Percentiles rank a stretch among this genome's conserved stretches.
phyloP scores from a whole-genome alignment of 2,113 vertebrate species.

The Nerophis ophidion region DNA sequence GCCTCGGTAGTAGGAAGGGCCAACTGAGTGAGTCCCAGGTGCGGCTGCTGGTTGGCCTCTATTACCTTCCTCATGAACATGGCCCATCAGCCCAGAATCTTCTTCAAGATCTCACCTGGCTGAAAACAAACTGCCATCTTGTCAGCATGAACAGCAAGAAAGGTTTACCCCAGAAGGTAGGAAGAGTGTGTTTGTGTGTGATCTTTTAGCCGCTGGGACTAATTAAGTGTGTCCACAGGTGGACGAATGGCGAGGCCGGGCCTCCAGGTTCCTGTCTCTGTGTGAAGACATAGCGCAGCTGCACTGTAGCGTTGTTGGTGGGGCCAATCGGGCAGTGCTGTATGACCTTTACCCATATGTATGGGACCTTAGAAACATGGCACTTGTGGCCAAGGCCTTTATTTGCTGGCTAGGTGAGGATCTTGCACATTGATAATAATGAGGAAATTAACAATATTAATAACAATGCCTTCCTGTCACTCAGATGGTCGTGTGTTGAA shows the following conservation, averaged over 20 bases:
- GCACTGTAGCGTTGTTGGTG: conserved; percentile 74
- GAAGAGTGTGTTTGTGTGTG: background rate
- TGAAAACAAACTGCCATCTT: conserved; percentile 69
- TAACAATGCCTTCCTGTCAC: background rate
- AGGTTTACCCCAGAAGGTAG: conserved; percentile 64
- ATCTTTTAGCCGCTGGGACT: background rate
- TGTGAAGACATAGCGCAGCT: conserved; percentile 71
- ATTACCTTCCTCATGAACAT: conserved; percentile 80
- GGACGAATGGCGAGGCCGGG: conserved; percentile 65
- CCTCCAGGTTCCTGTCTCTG: conserved; percentile 66
- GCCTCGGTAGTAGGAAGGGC: conserved; percentile 52
- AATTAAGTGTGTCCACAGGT: conserved; percentile 42
- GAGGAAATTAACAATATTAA: background rate
- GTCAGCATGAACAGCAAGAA: conserved; percentile 70
- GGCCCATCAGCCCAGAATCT: conserved; percentile 67
- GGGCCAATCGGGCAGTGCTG: conserved; percentile 70
- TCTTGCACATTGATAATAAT: background rate
- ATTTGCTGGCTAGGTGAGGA: conserved; percentile 78
- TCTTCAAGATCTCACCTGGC: conserved; percentile 78
- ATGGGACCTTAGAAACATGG: conserved; percentile 81
- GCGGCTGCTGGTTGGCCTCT: conserved; percentile 77
- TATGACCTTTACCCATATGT: conserved; percentile 85
- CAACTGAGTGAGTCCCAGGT: conserved; percentile 71
- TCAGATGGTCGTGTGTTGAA: conserved; percentile 76
- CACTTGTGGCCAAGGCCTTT: conserved; percentile 77